A percentile compares a stretch with the other conserved stretches of the same genome.
These are phyloP conservation scores for Caenorhabditis sp. DNA, from an alignment of 2,888 invertebrate genomes.

Conservation along the genomic window DNA sequence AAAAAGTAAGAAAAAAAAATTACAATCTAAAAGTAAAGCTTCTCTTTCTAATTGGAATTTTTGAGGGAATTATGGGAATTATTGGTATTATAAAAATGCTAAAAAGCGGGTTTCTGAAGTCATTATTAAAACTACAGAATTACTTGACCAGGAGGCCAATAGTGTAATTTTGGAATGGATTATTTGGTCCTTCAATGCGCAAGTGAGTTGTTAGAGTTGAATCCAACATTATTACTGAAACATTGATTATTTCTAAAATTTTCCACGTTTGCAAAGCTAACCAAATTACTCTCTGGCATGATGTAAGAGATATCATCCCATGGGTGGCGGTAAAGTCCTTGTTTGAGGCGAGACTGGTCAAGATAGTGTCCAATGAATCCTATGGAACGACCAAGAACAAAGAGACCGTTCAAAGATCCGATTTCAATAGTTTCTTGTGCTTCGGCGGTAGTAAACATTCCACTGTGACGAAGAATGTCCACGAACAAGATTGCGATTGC, in stretches of 20 bases:
- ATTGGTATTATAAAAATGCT: conserved; percentile 4
- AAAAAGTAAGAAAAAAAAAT: conserved; percentile 4
- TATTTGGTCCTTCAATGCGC: conserved; percentile 23
- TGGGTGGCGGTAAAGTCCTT: conserved; percentile 98
- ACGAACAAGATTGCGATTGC: conserved; percentile 98
- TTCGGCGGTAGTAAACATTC: conserved; percentile 88
- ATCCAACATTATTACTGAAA: background rate
- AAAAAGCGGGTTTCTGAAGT: background rate
- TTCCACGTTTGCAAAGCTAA: conserved; percentile 17
- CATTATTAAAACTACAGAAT: background rate
- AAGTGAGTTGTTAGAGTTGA: background rate
- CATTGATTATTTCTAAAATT: no score
- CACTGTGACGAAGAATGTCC: conserved; percentile 92
- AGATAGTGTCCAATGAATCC: conserved; percentile 98
- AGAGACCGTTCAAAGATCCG: conserved; percentile 97
- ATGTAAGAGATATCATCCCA: conserved; percentile 99
- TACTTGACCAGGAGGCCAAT: conserved; percentile 5
- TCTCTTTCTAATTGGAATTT: background rate
- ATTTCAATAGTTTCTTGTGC: conserved; percentile 97
- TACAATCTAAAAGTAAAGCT: conserved; percentile 23
- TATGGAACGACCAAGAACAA: conserved; percentile 97
- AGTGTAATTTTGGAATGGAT: conserved; percentile 22
- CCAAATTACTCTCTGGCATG: conserved; percentile 87
- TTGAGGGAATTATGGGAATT: conserved; percentile 9
- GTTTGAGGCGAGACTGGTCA: conserved; percentile 98